phyloP scores from a whole-genome alignment of 2,888 invertebrate genomes.

The Dendrolimus houi region DNA sequence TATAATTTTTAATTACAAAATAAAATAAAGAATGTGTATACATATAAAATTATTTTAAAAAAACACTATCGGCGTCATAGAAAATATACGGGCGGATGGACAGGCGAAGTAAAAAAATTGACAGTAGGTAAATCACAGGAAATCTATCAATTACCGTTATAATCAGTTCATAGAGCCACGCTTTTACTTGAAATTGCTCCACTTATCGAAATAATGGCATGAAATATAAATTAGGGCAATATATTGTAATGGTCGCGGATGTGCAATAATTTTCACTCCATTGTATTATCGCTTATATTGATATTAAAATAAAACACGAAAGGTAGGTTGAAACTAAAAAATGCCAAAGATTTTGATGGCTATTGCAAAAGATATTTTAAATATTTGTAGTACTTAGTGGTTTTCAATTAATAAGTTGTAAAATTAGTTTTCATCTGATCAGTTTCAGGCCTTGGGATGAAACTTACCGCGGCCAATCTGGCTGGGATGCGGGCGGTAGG shows the following conservation, averaged over 20 bases:
- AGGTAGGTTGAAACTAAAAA: too few relatives aligned
- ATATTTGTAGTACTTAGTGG: too few relatives aligned
- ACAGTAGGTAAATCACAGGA: background rate
- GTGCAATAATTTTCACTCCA: too few relatives aligned
- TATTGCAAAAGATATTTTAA: too few relatives aligned
- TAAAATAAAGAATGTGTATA: too few relatives aligned
- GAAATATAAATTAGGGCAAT: slow-evolving; percentile 3
- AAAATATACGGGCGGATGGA: too few relatives aligned
- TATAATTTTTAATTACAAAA: too few relatives aligned
- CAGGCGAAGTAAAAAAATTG: background rate
- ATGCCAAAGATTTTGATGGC: too few relatives aligned
- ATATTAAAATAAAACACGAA: too few relatives aligned
- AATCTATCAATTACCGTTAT: background rate
- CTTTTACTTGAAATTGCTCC: slow-evolving; percentile 3
- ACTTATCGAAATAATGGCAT: background rate
- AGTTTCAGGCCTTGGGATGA: slow-evolving; percentile 77
- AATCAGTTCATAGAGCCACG: slow-evolving; percentile 2
- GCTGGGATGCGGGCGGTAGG: slow-evolving; percentile 78
- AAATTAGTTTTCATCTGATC: slow-evolving; percentile 8
- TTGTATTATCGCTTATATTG: too few relatives aligned
- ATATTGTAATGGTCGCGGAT: slow-evolving; percentile 3
- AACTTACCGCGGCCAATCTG: slow-evolving; percentile 78
- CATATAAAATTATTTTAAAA: too few relatives aligned
- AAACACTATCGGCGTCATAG: too few relatives aligned
- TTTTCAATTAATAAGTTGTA: background rate